Conservation (phyloP, 1,140 invertebrate genomes). For the Caenorhabditis brenneri region DNA sequence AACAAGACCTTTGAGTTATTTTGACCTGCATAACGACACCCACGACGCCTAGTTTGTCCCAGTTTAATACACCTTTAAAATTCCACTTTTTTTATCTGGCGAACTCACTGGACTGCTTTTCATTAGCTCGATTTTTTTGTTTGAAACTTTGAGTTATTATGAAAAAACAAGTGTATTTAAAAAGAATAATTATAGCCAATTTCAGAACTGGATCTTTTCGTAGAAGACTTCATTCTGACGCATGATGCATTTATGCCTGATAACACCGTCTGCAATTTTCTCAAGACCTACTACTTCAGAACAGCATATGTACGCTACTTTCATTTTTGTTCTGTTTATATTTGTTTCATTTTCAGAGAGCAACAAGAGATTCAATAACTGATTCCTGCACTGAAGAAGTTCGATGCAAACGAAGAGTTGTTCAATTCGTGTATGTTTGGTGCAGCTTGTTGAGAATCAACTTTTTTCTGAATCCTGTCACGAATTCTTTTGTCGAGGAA, state of each 20-base stretch:
- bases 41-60: too few relatives aligned
- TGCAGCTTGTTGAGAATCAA: constrained; percentile 78
- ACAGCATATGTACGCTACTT: constrained; percentile 46
- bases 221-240: constrained; percentile 86
- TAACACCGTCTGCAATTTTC: constrained; percentile 79
- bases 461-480: constrained; percentile 79
- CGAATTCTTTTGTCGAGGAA: constrained; percentile 74
- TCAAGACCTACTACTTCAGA: constrained; percentile 75
- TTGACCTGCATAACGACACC: too few relatives aligned
- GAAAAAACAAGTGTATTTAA: too few relatives aligned
- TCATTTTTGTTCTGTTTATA: neutral
- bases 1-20: too few relatives aligned
- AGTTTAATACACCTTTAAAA: too few relatives aligned
- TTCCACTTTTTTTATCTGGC: too few relatives aligned
- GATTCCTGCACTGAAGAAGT: constrained; percentile 65
- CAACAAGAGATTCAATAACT: neutral
- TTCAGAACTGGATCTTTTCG: constrained; percentile 76
- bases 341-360: constrained; percentile 24
- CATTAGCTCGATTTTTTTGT: too few relatives aligned
- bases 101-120: too few relatives aligned
- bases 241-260: constrained; percentile 85
- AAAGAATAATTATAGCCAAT: too few relatives aligned
- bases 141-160: too few relatives aligned
- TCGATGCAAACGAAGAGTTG: constrained; percentile 79
- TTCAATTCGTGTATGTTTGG: constrained; percentile 83